Conservation (phyloP, 1,140 invertebrate genomes). For the Drosophila lacertosa region DNA sequence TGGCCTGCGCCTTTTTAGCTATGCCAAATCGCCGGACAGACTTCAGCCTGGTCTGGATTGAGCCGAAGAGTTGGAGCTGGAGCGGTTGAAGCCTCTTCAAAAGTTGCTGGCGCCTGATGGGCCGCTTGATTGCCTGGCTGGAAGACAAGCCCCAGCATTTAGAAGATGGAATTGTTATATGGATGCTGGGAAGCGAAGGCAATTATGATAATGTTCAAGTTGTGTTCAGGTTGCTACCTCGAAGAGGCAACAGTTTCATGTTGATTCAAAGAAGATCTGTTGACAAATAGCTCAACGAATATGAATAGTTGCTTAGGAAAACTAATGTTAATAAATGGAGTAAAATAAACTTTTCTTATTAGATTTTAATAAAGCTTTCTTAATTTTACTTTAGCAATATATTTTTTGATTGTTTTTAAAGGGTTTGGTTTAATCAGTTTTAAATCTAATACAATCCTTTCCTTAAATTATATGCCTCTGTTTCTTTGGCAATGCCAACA, state of each 20-base stretch:
- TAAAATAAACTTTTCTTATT: too few relatives aligned
- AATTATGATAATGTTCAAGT: conserved; percentile 54
- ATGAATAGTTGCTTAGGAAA: neutral
- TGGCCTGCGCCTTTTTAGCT: conserved; percentile 47
- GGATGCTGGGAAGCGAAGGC: conserved; percentile 30
- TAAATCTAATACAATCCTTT: too few relatives aligned
- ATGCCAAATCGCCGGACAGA: conserved; percentile 43
- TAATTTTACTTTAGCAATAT: too few relatives aligned
- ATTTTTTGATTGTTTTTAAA: too few relatives aligned
- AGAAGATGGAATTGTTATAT: conserved; percentile 29
- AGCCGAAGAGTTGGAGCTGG: neutral
- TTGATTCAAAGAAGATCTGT: neutral
- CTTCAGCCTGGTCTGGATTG: neutral
- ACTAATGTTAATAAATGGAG: too few relatives aligned
- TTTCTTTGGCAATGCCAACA: neutral
- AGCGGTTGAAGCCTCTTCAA: conserved; percentile 22
- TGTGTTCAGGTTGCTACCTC: conserved; percentile 31
- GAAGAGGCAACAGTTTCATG: neutral
- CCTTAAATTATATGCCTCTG: too few relatives aligned
- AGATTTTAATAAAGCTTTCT: too few relatives aligned
- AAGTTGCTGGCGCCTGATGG: conserved; percentile 48
- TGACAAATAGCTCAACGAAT: neutral
- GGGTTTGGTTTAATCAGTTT: too few relatives aligned
- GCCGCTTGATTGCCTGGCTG: conserved; percentile 46
- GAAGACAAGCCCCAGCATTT: conserved; percentile 37